Percentiles rank a stretch among this genome's conserved stretches.
Conservation (phyloP, 2,797 vertebrate genomes). For the Pangasius krempfi region DNA sequence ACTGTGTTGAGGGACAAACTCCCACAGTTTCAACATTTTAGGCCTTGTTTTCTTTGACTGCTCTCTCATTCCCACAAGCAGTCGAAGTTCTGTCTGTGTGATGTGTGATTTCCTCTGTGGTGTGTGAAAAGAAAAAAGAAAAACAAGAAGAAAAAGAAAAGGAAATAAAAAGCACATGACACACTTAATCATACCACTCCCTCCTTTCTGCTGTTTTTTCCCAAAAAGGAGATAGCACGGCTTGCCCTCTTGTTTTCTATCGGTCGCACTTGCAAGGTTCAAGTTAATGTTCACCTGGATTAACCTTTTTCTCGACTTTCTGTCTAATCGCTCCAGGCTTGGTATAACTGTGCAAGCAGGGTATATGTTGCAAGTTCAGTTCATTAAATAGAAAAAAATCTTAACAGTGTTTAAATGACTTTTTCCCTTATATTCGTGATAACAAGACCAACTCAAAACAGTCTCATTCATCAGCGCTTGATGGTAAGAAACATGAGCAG, state of each 20-base stretch:
- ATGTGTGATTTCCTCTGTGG: neutral
- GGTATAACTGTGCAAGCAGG: neutral
- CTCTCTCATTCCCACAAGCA: neutral
- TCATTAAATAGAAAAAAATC: neutral
- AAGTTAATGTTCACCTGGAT: neutral
- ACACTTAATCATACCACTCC: neutral
- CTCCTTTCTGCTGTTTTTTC: neutral
- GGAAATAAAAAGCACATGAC: neutral
- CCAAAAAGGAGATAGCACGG: neutral
- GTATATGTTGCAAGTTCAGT: neutral
- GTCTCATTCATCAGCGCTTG: neutral
- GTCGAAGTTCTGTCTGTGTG: neutral
- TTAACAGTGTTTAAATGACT: neutral
- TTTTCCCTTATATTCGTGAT: neutral
- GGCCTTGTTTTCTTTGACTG: neutral
- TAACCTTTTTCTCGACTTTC: neutral
- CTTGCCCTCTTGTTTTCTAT: neutral
- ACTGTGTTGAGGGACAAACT: conserved; percentile 10
- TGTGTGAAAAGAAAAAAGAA: neutral
- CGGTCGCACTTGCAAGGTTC: neutral
- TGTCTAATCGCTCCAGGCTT: neutral
- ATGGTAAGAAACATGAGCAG: neutral
- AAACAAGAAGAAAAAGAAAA: neutral
- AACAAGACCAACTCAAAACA: neutral
- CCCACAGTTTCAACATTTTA: neutral